Evolutionary conservation across 2,888 invertebrate genomes (phyloP), one percentile per base, ranked within the genome.

Genomic region (Apeira syringaria): DNA sequence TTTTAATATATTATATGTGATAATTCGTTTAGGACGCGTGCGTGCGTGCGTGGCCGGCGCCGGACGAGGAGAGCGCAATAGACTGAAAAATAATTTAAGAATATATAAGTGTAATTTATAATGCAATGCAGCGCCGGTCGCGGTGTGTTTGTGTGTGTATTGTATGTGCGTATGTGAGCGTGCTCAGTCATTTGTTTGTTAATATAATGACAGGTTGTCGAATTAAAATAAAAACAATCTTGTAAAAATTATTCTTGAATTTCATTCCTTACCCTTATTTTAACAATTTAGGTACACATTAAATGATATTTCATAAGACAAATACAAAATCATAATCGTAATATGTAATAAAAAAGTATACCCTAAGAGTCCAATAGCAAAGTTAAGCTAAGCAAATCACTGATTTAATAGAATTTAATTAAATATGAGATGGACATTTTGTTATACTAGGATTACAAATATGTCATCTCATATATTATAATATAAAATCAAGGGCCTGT

Each of bases 161-260:
- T 77, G 84, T 85, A 81, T 87, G 91, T 91, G 82, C 89, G 90
- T 91, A 87, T 93, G 93, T 93, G 93, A 81, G 89, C 84, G 88
- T 87, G 89, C 87, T 87, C 87, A 89, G 88, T 89, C 89, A 89
- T 88, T 88, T 87, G 87, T 89, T 89, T 89, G 88, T 88, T 89
- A 93, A 92, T 93, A 93, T 93, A 93, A 93, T 92, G 93, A 93
- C 93, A 93, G 93, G 92, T 93, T 93, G 93, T 93, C 93, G 92
- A 93, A 93, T 92, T 93, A 93, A 93, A 91, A 89, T 90, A 89
- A 84, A 46, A 87, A 84, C 77, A 85, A 83, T 82, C 76, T 85
- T 86, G 80, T 85, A 87, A 88, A 87, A 87, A 82, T 80, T 79
- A 77, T 60, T 54, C 57, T 47, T 60, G 69, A 44, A 62, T 84